A percentile compares a stretch with the other conserved stretches of the same genome.
These are phyloP conservation scores for Cosmia pyralina DNA, from an alignment of 2,888 invertebrate genomes.

Conservation along the genomic window DNA sequence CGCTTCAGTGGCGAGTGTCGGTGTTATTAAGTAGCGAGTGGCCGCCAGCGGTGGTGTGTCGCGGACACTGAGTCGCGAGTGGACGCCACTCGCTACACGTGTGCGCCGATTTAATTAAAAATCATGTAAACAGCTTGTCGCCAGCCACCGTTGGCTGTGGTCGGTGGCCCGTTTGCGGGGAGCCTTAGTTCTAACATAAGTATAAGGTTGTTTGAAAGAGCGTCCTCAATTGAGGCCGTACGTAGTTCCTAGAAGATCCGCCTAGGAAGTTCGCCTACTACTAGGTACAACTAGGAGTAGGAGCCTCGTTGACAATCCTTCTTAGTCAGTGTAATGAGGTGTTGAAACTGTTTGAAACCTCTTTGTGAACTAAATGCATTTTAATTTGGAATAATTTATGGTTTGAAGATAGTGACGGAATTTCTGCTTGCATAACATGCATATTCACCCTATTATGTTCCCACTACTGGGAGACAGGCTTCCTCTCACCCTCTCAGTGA, in stretches of 20 bases:
- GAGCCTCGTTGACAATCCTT: conserved; percentile 16
- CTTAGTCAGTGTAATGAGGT: conserved; percentile 29
- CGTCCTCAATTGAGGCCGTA: neutral
- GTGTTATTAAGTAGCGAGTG: too few relatives aligned
- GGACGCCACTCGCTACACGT: too few relatives aligned
- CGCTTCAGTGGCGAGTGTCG: too few relatives aligned
- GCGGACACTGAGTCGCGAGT: too few relatives aligned
- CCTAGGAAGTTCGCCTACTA: conserved; percentile 27
- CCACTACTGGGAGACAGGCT: too few relatives aligned
- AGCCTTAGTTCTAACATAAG: conserved; percentile 12
- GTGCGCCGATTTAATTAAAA: too few relatives aligned
- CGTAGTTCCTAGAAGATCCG: conserved; percentile 26
- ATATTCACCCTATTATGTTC: too few relatives aligned
- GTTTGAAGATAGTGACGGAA: neutral
- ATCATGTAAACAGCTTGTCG: too few relatives aligned
- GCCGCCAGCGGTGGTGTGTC: too few relatives aligned
- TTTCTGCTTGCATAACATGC: neutral
- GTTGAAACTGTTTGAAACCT: conserved; percentile 11
- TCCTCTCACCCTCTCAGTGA: too few relatives aligned
- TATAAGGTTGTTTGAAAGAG: conserved; percentile 24
- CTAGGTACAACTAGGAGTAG: neutral
- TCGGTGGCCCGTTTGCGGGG: too few relatives aligned
- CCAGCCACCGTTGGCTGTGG: too few relatives aligned
- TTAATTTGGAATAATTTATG: conserved; percentile 11
- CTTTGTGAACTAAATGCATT: conserved; percentile 3